Evolutionary conservation across 2,797 vertebrate genomes (phyloP).

Genomic region (Fringilla coelebs): DNA sequence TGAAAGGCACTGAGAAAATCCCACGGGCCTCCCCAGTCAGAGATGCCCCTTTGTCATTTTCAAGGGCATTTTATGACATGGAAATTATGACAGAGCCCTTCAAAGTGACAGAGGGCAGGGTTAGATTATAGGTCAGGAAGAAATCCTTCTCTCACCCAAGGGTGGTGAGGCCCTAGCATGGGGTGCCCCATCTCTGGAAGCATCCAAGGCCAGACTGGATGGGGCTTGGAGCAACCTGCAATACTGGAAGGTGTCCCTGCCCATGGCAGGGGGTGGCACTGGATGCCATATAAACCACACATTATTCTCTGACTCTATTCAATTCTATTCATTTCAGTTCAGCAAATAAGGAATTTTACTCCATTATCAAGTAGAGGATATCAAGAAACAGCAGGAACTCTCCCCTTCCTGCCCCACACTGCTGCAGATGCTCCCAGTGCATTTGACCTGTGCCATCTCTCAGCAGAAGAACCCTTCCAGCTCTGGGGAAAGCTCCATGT

Average conservation of each 20-base stretch:
- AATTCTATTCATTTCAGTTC: not conserved
- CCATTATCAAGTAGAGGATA: not conserved
- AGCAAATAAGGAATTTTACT: not conserved
- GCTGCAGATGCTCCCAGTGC: rapidly evolving
- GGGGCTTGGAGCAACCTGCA: rapidly evolving
- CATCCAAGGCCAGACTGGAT: rapidly evolving
- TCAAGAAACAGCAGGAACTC: not conserved
- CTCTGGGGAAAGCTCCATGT: not conserved
- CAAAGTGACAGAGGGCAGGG: not conserved
- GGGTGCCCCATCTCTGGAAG: not conserved
- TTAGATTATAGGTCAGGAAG: not conserved
- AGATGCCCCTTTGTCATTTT: not conserved
- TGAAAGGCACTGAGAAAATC: not conserved
- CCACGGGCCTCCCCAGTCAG: not conserved
- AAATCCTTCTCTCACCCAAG: not conserved
- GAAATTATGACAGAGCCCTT: not conserved
- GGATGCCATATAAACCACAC: not conserved
- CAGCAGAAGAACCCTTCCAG: not conserved
- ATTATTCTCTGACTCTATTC: too few species aligned
- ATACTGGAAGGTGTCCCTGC: not conserved
- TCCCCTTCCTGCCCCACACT: rapidly evolving
- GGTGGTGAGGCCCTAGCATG: not conserved
- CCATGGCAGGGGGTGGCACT: not conserved
- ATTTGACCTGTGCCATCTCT: not conserved
- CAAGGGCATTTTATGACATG: not conserved